These are phyloP conservation scores for Morpho achilles DNA, from an alignment of 2,888 invertebrate species.

Conservation along the genomic window DNA sequence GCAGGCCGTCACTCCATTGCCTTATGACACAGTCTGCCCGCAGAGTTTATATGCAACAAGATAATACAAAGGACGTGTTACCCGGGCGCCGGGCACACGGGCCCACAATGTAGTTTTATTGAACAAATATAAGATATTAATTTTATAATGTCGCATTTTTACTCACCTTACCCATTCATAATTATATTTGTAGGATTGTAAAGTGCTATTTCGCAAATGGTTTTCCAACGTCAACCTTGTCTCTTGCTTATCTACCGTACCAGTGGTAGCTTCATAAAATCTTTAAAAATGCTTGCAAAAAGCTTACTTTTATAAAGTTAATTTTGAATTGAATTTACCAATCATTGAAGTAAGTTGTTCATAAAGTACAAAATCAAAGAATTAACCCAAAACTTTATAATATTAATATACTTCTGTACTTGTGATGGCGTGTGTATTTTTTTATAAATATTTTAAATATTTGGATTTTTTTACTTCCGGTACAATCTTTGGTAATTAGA, in stretches of 20 bases:
- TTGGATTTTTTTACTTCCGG: no score
- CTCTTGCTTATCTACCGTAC: no score
- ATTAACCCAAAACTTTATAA: no score
- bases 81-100: conserved; percentile 77
- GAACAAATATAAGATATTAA: conserved; percentile 80
- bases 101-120: conserved; percentile 79
- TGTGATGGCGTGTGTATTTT: no score
- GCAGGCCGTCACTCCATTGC: conserved; percentile 58
- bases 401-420: no score
- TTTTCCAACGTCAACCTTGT: no score
- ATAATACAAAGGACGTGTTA: conserved; percentile 79
- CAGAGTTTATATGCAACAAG: conserved; percentile 78
- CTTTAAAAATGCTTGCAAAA: no score
- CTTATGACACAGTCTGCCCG: conserved; percentile 79
- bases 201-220: background rate
- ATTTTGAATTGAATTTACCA: background rate
- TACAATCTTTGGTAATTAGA: no score
- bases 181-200: background rate
- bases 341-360: background rate
- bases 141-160: conserved; percentile 76
- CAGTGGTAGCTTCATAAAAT: no score
- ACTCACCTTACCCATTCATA: conserved; percentile 21
- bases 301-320: no score
- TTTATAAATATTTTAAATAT: no score
- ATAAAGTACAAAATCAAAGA: no score